A percentile compares a stretch with the other conserved stretches of the same genome.
These are phyloP conservation scores for Chiroxiphia lanceolata DNA, from an alignment of 2,797 vertebrate genomes.

Conservation along the genomic window DNA sequence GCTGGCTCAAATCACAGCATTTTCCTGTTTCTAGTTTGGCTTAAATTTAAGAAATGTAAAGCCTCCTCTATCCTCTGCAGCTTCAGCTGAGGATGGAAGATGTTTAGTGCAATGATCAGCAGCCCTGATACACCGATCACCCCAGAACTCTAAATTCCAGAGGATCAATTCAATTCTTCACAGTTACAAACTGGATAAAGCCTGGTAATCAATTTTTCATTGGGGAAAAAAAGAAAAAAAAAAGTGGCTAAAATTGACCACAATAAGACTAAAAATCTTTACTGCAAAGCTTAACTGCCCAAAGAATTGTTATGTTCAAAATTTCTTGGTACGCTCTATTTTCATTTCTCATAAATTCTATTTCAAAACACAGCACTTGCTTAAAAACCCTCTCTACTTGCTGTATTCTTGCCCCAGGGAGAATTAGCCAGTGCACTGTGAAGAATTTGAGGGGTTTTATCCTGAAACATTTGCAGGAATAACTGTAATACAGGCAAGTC, in stretches of 20 bases:
- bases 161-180: not conserved
- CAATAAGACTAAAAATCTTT: not conserved
- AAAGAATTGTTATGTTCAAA: not conserved
- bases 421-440: not conserved
- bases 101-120: not conserved
- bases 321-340: not conserved
- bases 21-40: not conserved
- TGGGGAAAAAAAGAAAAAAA: too few relatives aligned
- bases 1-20: not conserved
- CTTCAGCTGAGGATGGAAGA: not conserved
- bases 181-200: not conserved
- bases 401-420: not conserved
- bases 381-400: not conserved
- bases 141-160: not conserved
- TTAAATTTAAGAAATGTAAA: not conserved
- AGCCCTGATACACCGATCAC: not conserved
- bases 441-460: not conserved
- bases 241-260: not conserved
- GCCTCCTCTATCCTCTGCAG: not conserved
- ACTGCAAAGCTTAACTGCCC: not conserved
- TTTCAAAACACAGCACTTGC: not conserved
- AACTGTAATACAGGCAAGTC: not conserved
- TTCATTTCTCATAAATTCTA: not conserved
- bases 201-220: not conserved
- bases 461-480: not conserved